Evolutionary conservation across 2,113 vertebrate genomes (phyloP).

Genomic region (Scophthalmus maximus): DNA sequence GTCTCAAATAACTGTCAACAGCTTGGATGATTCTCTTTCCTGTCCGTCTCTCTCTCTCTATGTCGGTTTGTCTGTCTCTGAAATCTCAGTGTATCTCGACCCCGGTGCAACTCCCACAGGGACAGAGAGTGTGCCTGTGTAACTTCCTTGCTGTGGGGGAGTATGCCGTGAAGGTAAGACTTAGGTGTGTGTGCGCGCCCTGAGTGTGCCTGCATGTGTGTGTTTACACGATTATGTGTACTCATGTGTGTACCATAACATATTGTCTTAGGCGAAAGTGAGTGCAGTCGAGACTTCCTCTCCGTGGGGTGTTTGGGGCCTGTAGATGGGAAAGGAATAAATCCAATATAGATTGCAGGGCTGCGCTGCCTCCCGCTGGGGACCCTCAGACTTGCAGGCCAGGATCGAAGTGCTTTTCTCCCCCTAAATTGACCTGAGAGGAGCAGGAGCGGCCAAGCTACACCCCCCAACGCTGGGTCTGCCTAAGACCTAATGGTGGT

Average conservation of each 20-base stretch:
- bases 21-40: slow-evolving; percentile 35
- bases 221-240: slow-evolving; percentile 71
- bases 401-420: slow-evolving; percentile 80
- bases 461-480: slow-evolving; percentile 69
- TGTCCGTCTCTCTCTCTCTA: slow-evolving; percentile 15
- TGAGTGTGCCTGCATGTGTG: slow-evolving; percentile 58
- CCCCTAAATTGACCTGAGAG: slow-evolving; percentile 79
- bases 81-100: slow-evolving; percentile 65
- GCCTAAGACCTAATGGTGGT: slow-evolving; percentile 75
- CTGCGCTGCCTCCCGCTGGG: slow-evolving; percentile 85
- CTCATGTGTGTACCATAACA: slow-evolving; percentile 74
- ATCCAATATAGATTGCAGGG: slow-evolving; percentile 86
- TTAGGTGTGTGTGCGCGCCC: slow-evolving; percentile 51
- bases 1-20: slow-evolving; percentile 51
- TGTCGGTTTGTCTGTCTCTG: slow-evolving; percentile 37
- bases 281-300: slow-evolving; percentile 79
- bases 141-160: slow-evolving; percentile 80
- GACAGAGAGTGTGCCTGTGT: slow-evolving; percentile 68
- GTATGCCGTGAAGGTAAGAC: slow-evolving; percentile 68
- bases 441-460: slow-evolving; percentile 59
- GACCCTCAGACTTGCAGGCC: slow-evolving; percentile 83
- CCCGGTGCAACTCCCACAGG: slow-evolving; percentile 67
- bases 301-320: slow-evolving; percentile 77
- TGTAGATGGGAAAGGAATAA: slow-evolving; percentile 87
- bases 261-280: slow-evolving; percentile 73